Evolutionary conservation across 2,888 invertebrate genomes (phyloP).

Genomic region (Electrophaes corylata): DNA sequence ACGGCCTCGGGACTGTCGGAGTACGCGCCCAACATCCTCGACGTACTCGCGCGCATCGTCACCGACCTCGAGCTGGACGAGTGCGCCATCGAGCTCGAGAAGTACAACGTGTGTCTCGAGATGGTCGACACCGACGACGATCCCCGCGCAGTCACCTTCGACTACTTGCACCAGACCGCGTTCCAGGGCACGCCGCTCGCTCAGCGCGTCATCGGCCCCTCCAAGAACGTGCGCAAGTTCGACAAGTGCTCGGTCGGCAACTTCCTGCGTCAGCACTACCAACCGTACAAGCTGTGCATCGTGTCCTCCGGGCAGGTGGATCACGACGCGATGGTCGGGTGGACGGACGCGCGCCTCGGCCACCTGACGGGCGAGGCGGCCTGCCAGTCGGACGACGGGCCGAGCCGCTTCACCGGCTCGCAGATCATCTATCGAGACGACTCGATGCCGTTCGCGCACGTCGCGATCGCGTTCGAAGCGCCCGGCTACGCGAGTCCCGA

Average conservation of each 20-base stretch:
- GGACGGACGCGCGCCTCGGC: slow-evolving; percentile 82
- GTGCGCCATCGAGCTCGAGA: slow-evolving; percentile 54
- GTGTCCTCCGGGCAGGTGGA: slow-evolving; percentile 88
- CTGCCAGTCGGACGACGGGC: slow-evolving; percentile 42
- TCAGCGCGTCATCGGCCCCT: slow-evolving; percentile 84
- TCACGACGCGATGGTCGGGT: slow-evolving; percentile 85
- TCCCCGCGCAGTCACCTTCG: slow-evolving; percentile 63
- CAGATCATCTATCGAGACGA: slow-evolving; percentile 61
- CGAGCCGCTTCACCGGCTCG: slow-evolving; percentile 52
- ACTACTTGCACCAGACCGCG: slow-evolving; percentile 76
- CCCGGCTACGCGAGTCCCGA: slow-evolving; percentile 64
- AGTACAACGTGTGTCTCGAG: slow-evolving; percentile 51
- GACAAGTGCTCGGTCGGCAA: slow-evolving; percentile 58
- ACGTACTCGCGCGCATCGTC: slow-evolving; percentile 51
- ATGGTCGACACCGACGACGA: slow-evolving; percentile 62
- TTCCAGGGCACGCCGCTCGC: slow-evolving; percentile 76
- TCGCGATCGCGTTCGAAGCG: slow-evolving; percentile 75
- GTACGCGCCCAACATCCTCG: slow-evolving; percentile 38
- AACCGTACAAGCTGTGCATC: slow-evolving; percentile 86
- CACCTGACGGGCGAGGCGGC: slow-evolving; percentile 54
- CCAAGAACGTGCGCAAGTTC: slow-evolving; percentile 85
- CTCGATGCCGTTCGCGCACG: slow-evolving; percentile 68
- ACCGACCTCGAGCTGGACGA: slow-evolving; percentile 50
- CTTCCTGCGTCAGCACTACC: slow-evolving; percentile 56
- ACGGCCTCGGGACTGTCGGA: slow-evolving; percentile 45